Evolutionary conservation across 2,797 vertebrate species (phyloP).

Genomic region (Micrastur ruficollis): DNA sequence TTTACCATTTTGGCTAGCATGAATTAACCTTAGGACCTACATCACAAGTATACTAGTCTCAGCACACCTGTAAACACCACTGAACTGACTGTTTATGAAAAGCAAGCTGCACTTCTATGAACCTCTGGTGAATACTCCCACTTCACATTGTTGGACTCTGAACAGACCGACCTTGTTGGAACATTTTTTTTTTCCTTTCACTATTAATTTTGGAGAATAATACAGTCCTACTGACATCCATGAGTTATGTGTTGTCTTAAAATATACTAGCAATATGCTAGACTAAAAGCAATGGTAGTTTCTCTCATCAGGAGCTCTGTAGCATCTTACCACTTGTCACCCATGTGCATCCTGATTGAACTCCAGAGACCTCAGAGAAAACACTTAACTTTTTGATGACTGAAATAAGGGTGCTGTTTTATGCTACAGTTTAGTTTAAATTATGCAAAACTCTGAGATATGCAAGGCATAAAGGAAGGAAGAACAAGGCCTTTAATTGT

Average conservation of each 20-base stretch:
- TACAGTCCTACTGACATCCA: neutral
- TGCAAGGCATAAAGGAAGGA: slow-evolving; percentile 4
- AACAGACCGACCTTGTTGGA: neutral
- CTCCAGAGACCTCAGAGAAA: neutral
- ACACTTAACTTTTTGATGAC: neutral
- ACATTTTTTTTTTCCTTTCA: neutral
- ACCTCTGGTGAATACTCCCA: neutral
- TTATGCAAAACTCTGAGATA: slow-evolving; percentile 54
- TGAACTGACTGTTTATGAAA: neutral
- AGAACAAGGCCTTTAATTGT: slow-evolving; percentile 54
- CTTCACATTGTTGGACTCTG: neutral
- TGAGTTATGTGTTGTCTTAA: neutral
- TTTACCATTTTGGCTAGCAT: neutral
- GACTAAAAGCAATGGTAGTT: neutral
- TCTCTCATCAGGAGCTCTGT: neutral
- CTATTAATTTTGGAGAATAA: neutral
- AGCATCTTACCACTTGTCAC: neutral
- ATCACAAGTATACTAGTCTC: neutral
- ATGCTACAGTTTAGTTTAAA: neutral
- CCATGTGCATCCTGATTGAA: neutral
- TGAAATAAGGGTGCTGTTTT: neutral
- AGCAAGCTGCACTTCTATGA: neutral
- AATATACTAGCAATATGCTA: neutral
- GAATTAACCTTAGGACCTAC: neutral
- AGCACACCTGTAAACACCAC: neutral